Base-by-base conservation (phyloP, 2,797 vertebrate species). In the Oophaga sylvatica region DNA sequence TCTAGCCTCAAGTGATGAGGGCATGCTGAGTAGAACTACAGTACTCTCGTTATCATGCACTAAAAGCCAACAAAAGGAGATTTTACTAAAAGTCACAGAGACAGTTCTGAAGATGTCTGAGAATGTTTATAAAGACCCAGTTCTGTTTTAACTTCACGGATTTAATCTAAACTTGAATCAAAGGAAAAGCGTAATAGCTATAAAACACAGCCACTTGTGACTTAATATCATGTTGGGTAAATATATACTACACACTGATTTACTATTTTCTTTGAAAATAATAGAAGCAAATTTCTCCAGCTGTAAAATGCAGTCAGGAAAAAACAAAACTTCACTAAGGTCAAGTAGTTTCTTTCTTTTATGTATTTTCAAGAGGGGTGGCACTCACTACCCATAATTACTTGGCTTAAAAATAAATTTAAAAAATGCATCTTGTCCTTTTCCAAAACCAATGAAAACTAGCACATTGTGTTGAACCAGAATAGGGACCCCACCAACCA, bases 21-120 rank as follows among this genome's bases (percentile, higher is more conserved):
- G 60, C 84, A 83, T 73, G 88, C 88, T 86, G 88, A 79, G 88
- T 62, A 62, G 20, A 86, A 86, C 83, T 86, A 77, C 70, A 67
- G 78, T 77, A 56, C 20, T 60, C 65, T 71, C 26, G n/a, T 41
- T 56, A 86, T 76, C 63, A 19, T 83, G 79, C 65, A 80, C 80
- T 89, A 89, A 89, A 79, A 86, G 84, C 71, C 41, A 73, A 82
- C 73, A 79, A 79, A 86, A 86, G 56, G 84, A 29, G 53, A 56
- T 79, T 81, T 60, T 35, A 63, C 53, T 87, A 68, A 79, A 68
- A 79, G 63, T 77, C 84, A 83, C 71, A 79, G 20, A 79, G 80
- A 86, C 80, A 70, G 62, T 70, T 78, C 63, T 78, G 76, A 79
- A 16, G 82, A 85, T 82, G 71, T 65, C 62, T 48, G 60, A 65